A percentile compares a stretch with the other conserved stretches of the same genome.
phyloP scores from a whole-genome alignment of 2,888 invertebrate species.

The Trimorus sp. region DNA sequence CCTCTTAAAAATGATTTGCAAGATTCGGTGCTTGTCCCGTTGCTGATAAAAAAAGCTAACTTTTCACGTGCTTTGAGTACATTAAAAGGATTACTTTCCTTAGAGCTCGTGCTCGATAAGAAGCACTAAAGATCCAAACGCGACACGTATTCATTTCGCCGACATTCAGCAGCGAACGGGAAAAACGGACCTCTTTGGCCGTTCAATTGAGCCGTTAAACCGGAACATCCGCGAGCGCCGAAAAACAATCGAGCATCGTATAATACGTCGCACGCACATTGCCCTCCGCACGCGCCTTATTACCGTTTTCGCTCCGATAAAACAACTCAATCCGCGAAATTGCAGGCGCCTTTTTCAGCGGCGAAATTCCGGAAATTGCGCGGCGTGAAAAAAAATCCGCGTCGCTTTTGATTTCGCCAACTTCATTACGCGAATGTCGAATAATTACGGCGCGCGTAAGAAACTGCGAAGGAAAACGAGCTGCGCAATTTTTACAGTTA shows the following conservation, averaged over 20 bases:
- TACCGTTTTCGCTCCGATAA: too few relatives aligned
- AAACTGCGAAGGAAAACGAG: constrained; percentile 9
- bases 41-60: constrained; percentile 37
- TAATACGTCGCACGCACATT: too few relatives aligned
- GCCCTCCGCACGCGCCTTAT: too few relatives aligned
- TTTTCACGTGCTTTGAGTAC: constrained; percentile 36
- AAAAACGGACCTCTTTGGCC: too few relatives aligned
- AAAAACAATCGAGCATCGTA: too few relatives aligned
- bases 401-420: constrained; percentile 23
- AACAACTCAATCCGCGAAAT: too few relatives aligned
- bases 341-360: too few relatives aligned
- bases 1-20: constrained; percentile 46
- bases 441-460: constrained; percentile 26
- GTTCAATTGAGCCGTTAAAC: too few relatives aligned
- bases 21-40: constrained; percentile 34
- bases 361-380: too few relatives aligned
- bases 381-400: neutral
- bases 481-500: constrained; percentile 42
- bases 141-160: constrained; percentile 18
- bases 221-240: too few relatives aligned
- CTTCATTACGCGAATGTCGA: constrained; percentile 22
- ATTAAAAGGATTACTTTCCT: constrained; percentile 46
- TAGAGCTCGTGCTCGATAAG: constrained; percentile 17
- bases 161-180: neutral
- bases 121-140: neutral